These are phyloP conservation scores for Noturus placidus DNA, from an alignment of 2,113 vertebrate species.

Conservation along the genomic window DNA sequence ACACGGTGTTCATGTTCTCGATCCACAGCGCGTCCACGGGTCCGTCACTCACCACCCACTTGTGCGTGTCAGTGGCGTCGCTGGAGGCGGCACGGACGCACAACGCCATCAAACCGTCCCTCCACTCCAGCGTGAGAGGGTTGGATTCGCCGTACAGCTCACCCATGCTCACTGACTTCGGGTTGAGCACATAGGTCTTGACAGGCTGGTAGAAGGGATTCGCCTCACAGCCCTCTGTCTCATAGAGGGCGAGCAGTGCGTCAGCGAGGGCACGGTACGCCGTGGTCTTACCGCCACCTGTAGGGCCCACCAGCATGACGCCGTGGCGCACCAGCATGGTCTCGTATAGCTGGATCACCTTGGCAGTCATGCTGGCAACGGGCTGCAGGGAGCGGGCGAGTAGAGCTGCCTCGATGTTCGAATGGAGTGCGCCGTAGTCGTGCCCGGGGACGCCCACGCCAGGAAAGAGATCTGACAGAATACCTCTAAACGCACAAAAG, in stretches of 20 bases:
- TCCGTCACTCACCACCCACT: slow-evolving; percentile 86
- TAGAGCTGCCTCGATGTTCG: slow-evolving; percentile 77
- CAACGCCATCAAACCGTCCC: slow-evolving; percentile 85
- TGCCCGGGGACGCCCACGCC: slow-evolving; percentile 83
- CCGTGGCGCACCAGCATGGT: slow-evolving; percentile 88
- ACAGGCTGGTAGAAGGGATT: slow-evolving; percentile 80
- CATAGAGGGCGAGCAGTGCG: slow-evolving; percentile 71
- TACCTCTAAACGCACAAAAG: slow-evolving; percentile 69
- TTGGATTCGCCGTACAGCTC: slow-evolving; percentile 87
- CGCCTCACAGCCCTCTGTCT: slow-evolving; percentile 51
- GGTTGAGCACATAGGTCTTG: slow-evolving; percentile 81
- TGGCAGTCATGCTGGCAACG: slow-evolving; percentile 75
- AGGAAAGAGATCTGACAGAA: slow-evolving; percentile 87
- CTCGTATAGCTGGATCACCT: slow-evolving; percentile 87
- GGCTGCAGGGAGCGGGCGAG: slow-evolving; percentile 74
- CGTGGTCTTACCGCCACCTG: slow-evolving; percentile 84
- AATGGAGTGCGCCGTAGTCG: slow-evolving; percentile 81
- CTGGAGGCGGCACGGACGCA: slow-evolving; percentile 79
- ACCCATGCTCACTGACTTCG: slow-evolving; percentile 88
- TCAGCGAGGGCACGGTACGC: slow-evolving; percentile 79
- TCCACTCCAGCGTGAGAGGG: slow-evolving; percentile 82
- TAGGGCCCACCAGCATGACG: slow-evolving; percentile 86
- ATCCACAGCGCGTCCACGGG: slow-evolving; percentile 90
- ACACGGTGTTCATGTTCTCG: slow-evolving; percentile 90
- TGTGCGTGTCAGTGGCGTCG: slow-evolving; percentile 77